These are phyloP conservation scores for Penaeus japonicus DNA, from an alignment of 1,140 invertebrate species.

Conservation along the genomic window DNA sequence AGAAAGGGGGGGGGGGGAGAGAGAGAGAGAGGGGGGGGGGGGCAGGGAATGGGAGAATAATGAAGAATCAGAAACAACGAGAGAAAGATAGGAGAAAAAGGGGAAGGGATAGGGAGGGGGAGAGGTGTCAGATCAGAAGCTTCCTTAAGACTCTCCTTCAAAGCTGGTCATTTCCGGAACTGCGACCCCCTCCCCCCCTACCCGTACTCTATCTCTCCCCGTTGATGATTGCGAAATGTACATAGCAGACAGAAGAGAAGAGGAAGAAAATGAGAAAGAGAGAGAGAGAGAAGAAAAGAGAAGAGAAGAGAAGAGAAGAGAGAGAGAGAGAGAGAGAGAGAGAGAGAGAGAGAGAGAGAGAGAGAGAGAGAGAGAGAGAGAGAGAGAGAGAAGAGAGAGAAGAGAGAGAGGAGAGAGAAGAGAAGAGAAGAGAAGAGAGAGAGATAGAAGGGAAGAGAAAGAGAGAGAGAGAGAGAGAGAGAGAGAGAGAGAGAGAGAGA, in stretches of 20 bases:
- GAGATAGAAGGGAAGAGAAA: not conserved
- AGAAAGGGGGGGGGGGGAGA: not conserved
- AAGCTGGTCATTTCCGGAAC: too few species aligned
- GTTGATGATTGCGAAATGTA: too few species aligned
- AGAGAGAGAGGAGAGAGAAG: not conserved
- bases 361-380: not conserved
- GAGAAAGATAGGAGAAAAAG: not conserved
- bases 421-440: not conserved
- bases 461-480: conserved; percentile 1
- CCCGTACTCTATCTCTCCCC: too few species aligned
- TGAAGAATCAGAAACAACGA: not conserved
- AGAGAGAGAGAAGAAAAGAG: not conserved
- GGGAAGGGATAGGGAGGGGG: too few species aligned
- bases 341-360: not conserved
- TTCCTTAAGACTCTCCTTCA: too few species aligned
- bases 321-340: not conserved
- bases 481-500: conserved; percentile 1
- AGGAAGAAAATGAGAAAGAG: not conserved
- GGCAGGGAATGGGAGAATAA: not conserved
- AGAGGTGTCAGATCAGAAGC: too few species aligned
- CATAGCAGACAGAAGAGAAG: not conserved
- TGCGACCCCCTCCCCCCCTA: too few species aligned
- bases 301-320: not conserved
- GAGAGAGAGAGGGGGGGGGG: not conserved
- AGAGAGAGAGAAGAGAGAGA: not conserved